Evolutionary conservation across 2,888 invertebrate species (phyloP).

Genomic region (Oegoconia quadripuncta): DNA sequence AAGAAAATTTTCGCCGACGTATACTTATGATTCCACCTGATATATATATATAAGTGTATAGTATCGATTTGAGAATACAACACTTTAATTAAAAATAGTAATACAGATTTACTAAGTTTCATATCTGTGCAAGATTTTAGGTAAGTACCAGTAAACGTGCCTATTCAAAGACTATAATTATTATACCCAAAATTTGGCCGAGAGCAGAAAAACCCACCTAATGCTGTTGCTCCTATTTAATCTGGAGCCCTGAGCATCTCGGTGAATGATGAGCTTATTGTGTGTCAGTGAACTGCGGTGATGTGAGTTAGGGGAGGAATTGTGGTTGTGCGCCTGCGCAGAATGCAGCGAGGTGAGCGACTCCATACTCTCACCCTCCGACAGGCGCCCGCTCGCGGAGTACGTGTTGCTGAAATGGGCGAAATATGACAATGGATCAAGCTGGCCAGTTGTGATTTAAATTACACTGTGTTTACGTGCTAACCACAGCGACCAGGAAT

Average conservation of each 20-base stretch:
- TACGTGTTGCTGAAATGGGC: constrained; percentile 83
- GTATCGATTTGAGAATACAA: too few species aligned
- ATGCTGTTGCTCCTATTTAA: constrained; percentile 95
- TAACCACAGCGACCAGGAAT: too few species aligned
- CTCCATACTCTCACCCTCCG: constrained; percentile 95
- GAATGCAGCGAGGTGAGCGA: constrained; percentile 88
- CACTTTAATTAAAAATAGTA: too few species aligned
- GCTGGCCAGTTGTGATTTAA: constrained; percentile 55
- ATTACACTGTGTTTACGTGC: too few species aligned
- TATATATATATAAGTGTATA: too few species aligned
- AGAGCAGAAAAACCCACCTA: constrained; percentile 83
- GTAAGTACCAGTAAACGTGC: neutral
- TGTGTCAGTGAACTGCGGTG: constrained; percentile 84
- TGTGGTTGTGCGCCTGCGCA: constrained; percentile 86
- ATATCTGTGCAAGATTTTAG: neutral
- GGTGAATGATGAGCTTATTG: constrained; percentile 80
- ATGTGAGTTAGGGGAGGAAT: constrained; percentile 83
- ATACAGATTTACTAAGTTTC: too few species aligned
- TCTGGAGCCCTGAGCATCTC: constrained; percentile 80
- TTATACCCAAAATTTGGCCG: too few species aligned
- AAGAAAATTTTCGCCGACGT: too few species aligned
- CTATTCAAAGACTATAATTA: too few species aligned
- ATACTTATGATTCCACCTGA: too few species aligned
- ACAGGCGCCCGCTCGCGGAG: constrained; percentile 86
- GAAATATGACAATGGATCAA: constrained; percentile 55